Base-by-base conservation (phyloP, 37 sponge, comb jelly and placozoan species). In the Beroe ovata region DNA sequence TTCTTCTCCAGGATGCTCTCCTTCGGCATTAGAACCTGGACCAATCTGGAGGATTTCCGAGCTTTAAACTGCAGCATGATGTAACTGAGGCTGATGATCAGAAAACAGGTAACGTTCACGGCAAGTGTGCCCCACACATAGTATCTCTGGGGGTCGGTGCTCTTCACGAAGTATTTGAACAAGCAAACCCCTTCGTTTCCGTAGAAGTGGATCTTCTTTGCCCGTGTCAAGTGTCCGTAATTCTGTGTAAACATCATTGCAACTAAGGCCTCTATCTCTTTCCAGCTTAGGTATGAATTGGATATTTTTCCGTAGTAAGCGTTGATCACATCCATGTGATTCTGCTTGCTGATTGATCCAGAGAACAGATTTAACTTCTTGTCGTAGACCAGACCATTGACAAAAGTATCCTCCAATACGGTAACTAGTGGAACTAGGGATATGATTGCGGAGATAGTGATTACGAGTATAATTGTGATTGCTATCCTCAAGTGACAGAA, bases 111-210 rank as follows among this genome's bases (percentile, higher is more conserved):
- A 20, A 29, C 6, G 38, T 69, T 35, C 18, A 35, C 38, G 4
- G 26, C 35, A 2, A 69, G 18, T 21, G 25, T 29, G 4, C 8
- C 36, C 38, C 35, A 69, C 35, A 35, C 38, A 20, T 21, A 69
- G 38, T 69, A 35, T 4, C 35, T 35, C 71, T 69, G 71, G 20
- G 71, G 71, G 38, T 69, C 71, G 4, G 35, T 36, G 18, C 18
- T 69, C 25, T 29, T 36, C 18, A 77, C 84, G 33, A 77, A 77
- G 54, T 42, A 77, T 41, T 77, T 77, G 84, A 77, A 77, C 84
- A 77, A 42, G 41, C 84, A 77, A 40, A 77, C 84, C 35, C 54
- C 84, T 4, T 42, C 28, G 38, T 42, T 77, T 3, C 84, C 84
- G 28, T 77, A 77, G 38, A 77, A 77, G 84, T 77, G 84, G 4